These are phyloP conservation scores for Sturnira hondurensis DNA, from an alignment of 2,113 vertebrate genomes.

Conservation along the genomic window DNA sequence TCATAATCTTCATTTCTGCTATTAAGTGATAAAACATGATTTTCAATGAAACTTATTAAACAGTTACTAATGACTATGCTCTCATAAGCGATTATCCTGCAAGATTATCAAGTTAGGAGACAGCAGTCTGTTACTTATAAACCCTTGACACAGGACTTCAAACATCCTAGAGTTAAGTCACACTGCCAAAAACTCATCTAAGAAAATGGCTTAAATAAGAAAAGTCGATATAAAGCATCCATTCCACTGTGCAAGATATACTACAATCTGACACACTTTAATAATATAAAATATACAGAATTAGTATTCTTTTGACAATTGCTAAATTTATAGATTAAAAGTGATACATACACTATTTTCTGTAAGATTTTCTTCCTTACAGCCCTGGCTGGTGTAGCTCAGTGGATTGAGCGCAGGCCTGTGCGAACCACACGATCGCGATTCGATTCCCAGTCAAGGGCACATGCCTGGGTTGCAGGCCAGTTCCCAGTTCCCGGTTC, in stretches of 20 bases:
- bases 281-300: not conserved
- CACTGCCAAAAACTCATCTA: not conserved
- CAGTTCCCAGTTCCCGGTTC: no score
- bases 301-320: not conserved
- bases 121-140: not conserved
- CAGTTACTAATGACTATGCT: not conserved
- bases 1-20: not conserved
- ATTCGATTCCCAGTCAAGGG: no score
- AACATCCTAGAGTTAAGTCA: not conserved
- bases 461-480: no score
- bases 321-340: not conserved
- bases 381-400: no score
- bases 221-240: not conserved
- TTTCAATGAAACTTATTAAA: constrained; percentile 32
- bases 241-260: not conserved
- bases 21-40: not conserved
- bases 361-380: not conserved
- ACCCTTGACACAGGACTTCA: not conserved
- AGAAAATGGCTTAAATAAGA: not conserved
- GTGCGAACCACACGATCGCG: no score
- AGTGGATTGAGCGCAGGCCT: no score
- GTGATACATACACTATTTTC: not conserved
- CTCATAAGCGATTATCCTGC: not conserved
- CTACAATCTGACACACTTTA: not conserved
- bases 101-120: not conserved